These are phyloP conservation scores for Hormaphis cornu DNA, from an alignment of 1,140 invertebrate genomes.

Conservation along the genomic window DNA sequence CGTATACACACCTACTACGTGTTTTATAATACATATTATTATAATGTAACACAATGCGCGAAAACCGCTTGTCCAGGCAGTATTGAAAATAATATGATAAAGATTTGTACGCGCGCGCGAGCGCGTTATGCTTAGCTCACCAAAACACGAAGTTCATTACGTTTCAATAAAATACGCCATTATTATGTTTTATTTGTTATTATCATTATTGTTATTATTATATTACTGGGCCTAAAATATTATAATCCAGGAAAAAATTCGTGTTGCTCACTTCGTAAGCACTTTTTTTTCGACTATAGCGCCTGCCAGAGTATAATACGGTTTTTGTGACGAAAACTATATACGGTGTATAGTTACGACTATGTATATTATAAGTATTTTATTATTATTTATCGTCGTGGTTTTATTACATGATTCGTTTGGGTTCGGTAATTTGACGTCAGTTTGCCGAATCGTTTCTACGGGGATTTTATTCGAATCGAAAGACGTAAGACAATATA, in stretches of 20 bases:
- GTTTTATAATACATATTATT: too few relatives aligned
- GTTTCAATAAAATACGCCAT: conserved; percentile 29
- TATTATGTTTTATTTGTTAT: conserved; percentile 29
- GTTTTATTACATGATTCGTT: too few relatives aligned
- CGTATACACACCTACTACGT: too few relatives aligned
- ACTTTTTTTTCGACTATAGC: neutral
- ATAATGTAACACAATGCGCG: neutral
- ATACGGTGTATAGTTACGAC: too few relatives aligned
- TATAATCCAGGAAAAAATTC: conserved; percentile 19
- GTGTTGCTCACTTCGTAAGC: conserved; percentile 12
- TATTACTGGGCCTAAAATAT: conserved; percentile 27
- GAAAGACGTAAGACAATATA: too few relatives aligned
- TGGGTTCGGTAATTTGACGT: too few relatives aligned
- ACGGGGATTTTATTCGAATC: too few relatives aligned
- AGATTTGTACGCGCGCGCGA: conserved; percentile 24
- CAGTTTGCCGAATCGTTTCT: too few relatives aligned
- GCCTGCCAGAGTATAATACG: neutral
- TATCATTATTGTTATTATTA: too few relatives aligned
- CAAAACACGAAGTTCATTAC: conserved; percentile 26
- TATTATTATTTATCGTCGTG: too few relatives aligned
- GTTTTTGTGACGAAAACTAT: neutral
- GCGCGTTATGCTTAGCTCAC: conserved; percentile 25
- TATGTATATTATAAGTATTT: neutral
- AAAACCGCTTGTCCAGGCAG: neutral
- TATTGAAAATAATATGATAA: conserved; percentile 22